Conservation (phyloP, 2,113 vertebrate genomes). For the Dolichotis patagonum region DNA sequence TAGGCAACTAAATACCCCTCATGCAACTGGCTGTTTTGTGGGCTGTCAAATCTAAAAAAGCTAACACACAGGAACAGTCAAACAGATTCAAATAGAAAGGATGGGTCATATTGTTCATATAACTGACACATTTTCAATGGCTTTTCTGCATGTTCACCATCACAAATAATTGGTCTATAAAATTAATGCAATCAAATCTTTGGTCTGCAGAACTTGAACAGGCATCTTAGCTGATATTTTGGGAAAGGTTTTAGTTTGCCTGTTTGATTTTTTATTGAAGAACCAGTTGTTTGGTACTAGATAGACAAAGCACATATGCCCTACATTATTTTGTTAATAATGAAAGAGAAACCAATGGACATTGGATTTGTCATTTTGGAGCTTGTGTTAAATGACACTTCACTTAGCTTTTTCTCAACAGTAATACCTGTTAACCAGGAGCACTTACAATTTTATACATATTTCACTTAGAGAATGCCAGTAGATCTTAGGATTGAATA, state of each 20-base stretch:
- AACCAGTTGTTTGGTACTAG: neutral
- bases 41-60: slow-evolving; percentile 51
- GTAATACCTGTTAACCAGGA: slow-evolving; percentile 54
- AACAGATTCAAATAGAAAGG: slow-evolving; percentile 51
- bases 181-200: neutral
- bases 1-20: neutral
- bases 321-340: slow-evolving; percentile 1
- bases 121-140: slow-evolving; percentile 46
- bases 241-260: neutral
- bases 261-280: neutral
- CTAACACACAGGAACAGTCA: slow-evolving; percentile 62
- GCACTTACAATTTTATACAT: slow-evolving; percentile 35
- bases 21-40: slow-evolving; percentile 25
- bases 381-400: slow-evolving; percentile 18
- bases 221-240: slow-evolving; percentile 20
- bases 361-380: neutral
- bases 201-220: slow-evolving; percentile 28
- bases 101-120: slow-evolving; percentile 43
- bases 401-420: slow-evolving; percentile 59
- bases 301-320: neutral
- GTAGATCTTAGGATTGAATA: slow-evolving; percentile 3
- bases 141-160: slow-evolving; percentile 36
- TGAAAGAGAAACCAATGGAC: neutral
- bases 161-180: slow-evolving; percentile 48
- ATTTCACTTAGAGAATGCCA: slow-evolving; percentile 35